Evolutionary conservation across 2,797 vertebrate genomes (phyloP).

Genomic region (Diplodus puntazzo): DNA sequence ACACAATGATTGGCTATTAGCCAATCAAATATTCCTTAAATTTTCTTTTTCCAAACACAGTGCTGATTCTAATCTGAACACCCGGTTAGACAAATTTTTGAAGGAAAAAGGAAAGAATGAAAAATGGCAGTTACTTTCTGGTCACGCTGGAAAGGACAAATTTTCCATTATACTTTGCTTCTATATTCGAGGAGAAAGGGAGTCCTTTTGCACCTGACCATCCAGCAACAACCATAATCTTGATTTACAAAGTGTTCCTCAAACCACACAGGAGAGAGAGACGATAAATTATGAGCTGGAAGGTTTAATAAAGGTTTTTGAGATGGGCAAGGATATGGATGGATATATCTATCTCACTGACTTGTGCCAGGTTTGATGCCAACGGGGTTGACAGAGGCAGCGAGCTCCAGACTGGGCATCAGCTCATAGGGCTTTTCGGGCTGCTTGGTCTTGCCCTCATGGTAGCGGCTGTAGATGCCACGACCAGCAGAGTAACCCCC

Average conservation of each 20-base stretch:
- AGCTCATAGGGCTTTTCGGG: conserved; percentile 97
- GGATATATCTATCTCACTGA: conserved; percentile 88
- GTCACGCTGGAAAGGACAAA: conserved; percentile 65
- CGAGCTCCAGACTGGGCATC: conserved; percentile 95
- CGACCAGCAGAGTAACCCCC: conserved; percentile 99
- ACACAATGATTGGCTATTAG: neutral
- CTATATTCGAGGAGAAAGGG: conserved; percentile 3
- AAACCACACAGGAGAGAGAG: conserved; percentile 50
- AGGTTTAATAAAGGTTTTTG: conserved; percentile 66
- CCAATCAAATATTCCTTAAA: neutral
- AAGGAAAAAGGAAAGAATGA: conserved; percentile 38
- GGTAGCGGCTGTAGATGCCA: conserved; percentile 99
- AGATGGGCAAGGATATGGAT: conserved; percentile 69
- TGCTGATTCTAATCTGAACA: conserved; percentile 61
- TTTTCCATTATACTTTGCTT: neutral
- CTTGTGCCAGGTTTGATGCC: conserved; percentile 98
- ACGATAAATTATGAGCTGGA: conserved; percentile 41
- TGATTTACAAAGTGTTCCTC: conserved; percentile 47
- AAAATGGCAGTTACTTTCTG: conserved; percentile 66
- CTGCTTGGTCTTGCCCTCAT: conserved; percentile 98
- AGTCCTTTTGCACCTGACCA: conserved; percentile 66
- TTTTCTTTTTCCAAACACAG: conserved; percentile 24
- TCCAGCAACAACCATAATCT: conserved; percentile 61
- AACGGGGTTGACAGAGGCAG: conserved; percentile 92
- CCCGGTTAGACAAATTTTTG: conserved; percentile 30